Percentiles rank a stretch among this genome's conserved stretches.
These are phyloP conservation scores for Tringa solitaria DNA, from an alignment of 2,113 vertebrate genomes.

Conservation along the genomic window DNA sequence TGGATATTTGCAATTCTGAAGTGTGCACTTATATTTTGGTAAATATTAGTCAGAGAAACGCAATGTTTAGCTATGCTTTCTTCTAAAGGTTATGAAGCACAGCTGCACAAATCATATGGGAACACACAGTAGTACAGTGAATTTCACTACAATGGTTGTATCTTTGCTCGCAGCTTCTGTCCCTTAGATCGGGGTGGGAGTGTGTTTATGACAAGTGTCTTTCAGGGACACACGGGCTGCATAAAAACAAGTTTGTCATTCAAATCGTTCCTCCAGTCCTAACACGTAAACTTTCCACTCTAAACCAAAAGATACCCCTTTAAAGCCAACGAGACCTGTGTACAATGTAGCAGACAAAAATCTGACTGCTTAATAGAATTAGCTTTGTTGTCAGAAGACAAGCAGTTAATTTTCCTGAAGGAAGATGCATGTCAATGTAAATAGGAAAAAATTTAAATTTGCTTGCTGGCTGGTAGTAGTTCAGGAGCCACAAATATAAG, in stretches of 20 bases:
- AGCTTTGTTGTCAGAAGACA: neutral
- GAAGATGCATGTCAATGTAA: neutral
- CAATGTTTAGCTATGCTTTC: neutral
- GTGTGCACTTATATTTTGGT: neutral
- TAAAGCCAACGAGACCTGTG: neutral
- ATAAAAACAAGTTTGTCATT: neutral
- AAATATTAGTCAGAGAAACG: slow-evolving; percentile 35
- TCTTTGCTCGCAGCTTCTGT: neutral
- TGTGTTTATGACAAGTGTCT: neutral
- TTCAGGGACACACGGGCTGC: neutral
- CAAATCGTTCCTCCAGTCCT: neutral
- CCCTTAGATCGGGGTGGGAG: neutral
- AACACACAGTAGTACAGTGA: neutral
- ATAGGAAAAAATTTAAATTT: neutral
- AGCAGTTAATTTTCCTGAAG: neutral
- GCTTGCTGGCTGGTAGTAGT: neutral
- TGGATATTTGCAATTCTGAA: neutral
- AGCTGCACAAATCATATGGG: slow-evolving; percentile 40
- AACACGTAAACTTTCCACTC: neutral
- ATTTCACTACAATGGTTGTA: neutral
- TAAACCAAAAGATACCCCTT: neutral
- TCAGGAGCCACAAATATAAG: neutral
- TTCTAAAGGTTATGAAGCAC: slow-evolving; percentile 37
- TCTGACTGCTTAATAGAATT: neutral
- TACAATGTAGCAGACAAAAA: neutral